Base-by-base conservation (phyloP, 2,797 vertebrate species). In the Sebastolobus alascanus region DNA sequence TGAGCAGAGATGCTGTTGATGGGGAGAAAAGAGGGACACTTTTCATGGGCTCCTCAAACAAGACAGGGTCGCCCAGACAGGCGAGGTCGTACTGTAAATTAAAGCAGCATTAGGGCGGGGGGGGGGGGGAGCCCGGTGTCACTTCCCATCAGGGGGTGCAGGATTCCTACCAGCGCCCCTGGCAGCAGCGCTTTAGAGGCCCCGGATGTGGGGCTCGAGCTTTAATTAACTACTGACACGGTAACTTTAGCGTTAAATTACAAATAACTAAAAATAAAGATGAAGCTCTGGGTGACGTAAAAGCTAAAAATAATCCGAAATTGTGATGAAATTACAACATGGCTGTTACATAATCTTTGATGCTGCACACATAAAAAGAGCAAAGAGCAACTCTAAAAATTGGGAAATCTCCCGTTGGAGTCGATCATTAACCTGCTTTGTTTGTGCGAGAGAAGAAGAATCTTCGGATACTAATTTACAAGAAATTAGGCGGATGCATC, bases 41-140 rank as follows among this genome's bases (percentile, higher is more conserved):
- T 50, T 73, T 54, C 18, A 52, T 12, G 59, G 68, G 61, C 66
- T 73, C 20, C 43, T 71, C 56, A 74, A 66, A 82, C 55, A 81
- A 78, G 72, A 73, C 63, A 69, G 38, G 33, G 54, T 70, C 9
- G 8, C 55, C 74, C 60, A 76, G 71, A 78, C 79, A 80, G 73
- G 61, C 43, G 13, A 76, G 77, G 82, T 77, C 31, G 7, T 86
- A 87, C 90, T 90, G 91, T 93, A 92, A 93, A 94, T 91, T 86
- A 90, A 80, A 89, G 84, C 68, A 37, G 82, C 64, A 37, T 86
- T 84, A 50, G 79, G 50, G 56, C 81, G 75, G 74, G 85, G 38
- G 46, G 46, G 76, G n/a, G n/a, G n/a, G n/a, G n/a, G n/a, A 69
- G 63, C 64, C 80, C 55, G 3, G 68, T 91, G 90, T 93, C 91